These are phyloP conservation scores for Pycnonotus jocosus DNA, from an alignment of 2,113 vertebrate species.

Conservation along the genomic window DNA sequence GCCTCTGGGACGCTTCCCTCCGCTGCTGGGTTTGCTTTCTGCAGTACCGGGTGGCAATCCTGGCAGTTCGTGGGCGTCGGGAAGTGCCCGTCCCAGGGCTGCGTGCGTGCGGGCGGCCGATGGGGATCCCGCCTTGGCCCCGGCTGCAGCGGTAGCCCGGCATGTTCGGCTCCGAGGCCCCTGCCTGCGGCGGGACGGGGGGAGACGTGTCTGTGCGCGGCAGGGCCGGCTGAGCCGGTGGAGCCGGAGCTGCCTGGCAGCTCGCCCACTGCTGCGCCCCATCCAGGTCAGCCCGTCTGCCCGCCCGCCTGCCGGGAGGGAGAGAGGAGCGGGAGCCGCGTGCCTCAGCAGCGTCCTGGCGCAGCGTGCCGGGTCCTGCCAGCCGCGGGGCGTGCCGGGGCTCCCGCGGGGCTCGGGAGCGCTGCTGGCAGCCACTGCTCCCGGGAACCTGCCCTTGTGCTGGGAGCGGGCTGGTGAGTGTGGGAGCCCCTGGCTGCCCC, in stretches of 20 bases:
- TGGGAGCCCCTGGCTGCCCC: not conserved
- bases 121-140: not conserved
- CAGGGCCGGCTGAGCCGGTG: conserved; percentile 13
- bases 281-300: conserved; percentile 26
- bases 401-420: not conserved
- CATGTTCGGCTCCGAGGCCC: not conserved
- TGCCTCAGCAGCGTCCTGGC: conserved; percentile 22
- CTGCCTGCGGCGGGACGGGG: not conserved
- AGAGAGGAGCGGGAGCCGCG: not conserved
- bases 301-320: not conserved
- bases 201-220: not conserved
- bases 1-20: not conserved
- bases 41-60: not conserved
- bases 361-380: conserved; percentile 15
- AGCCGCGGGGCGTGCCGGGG: not conserved
- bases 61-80: not conserved
- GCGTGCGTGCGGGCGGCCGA: rapidly evolving
- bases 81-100: not conserved
- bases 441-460: not conserved
- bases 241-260: conserved; percentile 21
- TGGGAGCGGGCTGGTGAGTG: not conserved
- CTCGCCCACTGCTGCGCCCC: not conserved
- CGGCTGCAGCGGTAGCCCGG: not conserved
- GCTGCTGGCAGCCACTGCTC: not conserved
- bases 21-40: not conserved